Base-by-base conservation (phyloP, 2,888 invertebrate species). In the Diloba caeruleocephala region DNA sequence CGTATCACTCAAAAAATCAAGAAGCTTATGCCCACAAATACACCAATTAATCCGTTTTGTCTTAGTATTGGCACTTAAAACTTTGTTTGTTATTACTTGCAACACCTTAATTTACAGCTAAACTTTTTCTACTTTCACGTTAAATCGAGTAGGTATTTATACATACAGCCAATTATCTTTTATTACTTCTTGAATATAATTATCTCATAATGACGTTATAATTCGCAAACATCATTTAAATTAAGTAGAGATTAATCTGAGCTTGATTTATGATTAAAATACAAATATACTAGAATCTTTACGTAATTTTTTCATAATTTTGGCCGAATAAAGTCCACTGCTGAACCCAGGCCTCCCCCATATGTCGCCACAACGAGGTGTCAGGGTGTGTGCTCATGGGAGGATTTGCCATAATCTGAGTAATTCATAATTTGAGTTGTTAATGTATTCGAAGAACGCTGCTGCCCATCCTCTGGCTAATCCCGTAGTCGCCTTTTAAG, bases 111-210 rank as follows among this genome's bases (percentile, higher is more conserved):
- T 54, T 44, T 56, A 71, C 74, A 59, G 68, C 67, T 70, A 56
- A 44, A 66, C 64, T 72, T 72, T 74, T 74, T 71, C 70, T 44
- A 68, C 72, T 72, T 72, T 72, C 72, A 65, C 72, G 53, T 29
- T 36, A 71, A 59, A 33, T 42, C 48, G 36, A 45, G 52, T 48
- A 50, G 31, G 46, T 45, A 60, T 41, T 55, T 52, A 52, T 54
- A 34, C 46, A 60, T 61, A 50, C 61, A 59, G 59, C 68, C 65
- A 74, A 71, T 71, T 72, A 74, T 34, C 38, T 68, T 67, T 57
- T 59, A 59, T 63, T 45, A 50, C 48, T 54, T 58, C 43, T 37
- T 49, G 60, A 52, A 46, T 59, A 12, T 41, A 33, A 29, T 36
- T 17, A 17, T 17, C 21, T 43, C 19, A 36, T 50, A 39, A 56